These are phyloP conservation scores for Hylia prasina DNA, from an alignment of 2,113 vertebrate species.

Conservation along the genomic window DNA sequence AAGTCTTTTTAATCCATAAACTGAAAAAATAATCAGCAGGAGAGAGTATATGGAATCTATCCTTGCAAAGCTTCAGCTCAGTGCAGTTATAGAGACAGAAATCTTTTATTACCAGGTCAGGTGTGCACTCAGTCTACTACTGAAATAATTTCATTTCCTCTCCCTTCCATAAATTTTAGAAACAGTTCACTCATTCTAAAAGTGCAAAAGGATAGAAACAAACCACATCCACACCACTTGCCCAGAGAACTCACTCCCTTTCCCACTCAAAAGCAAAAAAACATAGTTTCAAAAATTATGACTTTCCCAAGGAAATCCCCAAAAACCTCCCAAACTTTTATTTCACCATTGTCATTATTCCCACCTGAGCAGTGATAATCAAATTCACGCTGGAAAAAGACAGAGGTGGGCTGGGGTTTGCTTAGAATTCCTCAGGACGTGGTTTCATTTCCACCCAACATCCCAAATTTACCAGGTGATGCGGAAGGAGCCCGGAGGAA, in stretches of 20 bases:
- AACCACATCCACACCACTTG: not conserved
- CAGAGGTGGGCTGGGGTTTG: not conserved
- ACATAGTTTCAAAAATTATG: not conserved
- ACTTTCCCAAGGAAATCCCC: not conserved
- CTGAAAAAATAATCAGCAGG: not conserved
- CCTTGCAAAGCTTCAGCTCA: not conserved
- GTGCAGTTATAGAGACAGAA: not conserved
- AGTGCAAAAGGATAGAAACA: not conserved
- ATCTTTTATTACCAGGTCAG: not conserved
- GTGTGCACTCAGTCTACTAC: not conserved
- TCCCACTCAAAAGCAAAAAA: not conserved
- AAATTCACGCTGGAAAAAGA: not conserved
- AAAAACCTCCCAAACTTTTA: not conserved
- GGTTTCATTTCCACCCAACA: not conserved
- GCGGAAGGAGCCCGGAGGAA: not conserved
- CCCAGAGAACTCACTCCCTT: not conserved
- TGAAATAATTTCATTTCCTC: conserved; percentile 1
- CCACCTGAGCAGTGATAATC: not conserved
- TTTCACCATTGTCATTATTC: not conserved
- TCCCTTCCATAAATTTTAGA: not conserved
- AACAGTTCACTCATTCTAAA: not conserved
- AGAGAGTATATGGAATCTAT: not conserved
- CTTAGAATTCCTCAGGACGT: not conserved
- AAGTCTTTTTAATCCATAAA: not conserved
- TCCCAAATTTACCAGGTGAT: not conserved